These are phyloP conservation scores for Temnothorax nylanderi DNA, from an alignment of 1,140 invertebrate genomes.

Conservation along the genomic window DNA sequence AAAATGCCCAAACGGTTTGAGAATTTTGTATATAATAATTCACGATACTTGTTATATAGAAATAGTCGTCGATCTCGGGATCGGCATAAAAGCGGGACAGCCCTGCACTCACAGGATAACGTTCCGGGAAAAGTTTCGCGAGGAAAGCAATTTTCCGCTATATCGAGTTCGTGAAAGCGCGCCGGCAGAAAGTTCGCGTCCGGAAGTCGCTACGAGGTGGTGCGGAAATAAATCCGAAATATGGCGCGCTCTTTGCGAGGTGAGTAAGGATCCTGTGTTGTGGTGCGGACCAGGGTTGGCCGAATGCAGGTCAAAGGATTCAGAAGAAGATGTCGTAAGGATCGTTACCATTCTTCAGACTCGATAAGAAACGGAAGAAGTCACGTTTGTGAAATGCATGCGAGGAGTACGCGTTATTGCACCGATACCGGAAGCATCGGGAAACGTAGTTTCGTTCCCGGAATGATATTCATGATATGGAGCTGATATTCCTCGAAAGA, in stretches of 20 bases:
- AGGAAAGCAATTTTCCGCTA: conserved; percentile 67
- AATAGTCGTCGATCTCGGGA: conserved; percentile 56
- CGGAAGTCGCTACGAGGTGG: conserved; percentile 52
- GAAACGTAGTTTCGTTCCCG: conserved; percentile 49
- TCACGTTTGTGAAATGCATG: conserved; percentile 57
- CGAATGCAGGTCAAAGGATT: conserved; percentile 68
- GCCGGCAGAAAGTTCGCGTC: conserved; percentile 58
- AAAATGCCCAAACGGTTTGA: not conserved
- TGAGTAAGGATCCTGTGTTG: conserved; percentile 51
- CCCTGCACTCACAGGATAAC: conserved; percentile 5
- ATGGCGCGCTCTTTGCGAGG: conserved; percentile 56
- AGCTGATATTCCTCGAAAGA: not conserved
- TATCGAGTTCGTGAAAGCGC: conserved; percentile 64
- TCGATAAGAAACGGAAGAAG: conserved; percentile 73
- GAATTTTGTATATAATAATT: conserved; percentile 32
- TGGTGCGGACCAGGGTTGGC: conserved; percentile 20
- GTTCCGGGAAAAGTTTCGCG: conserved; percentile 50
- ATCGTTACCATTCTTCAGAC: conserved; percentile 76
- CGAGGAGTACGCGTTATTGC: conserved; percentile 54
- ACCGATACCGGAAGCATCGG: conserved; percentile 49
- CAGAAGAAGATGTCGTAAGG: conserved; percentile 66
- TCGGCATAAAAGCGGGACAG: conserved; percentile 36
- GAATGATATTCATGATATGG: conserved; percentile 49
- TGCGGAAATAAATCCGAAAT: conserved; percentile 64
- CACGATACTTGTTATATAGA: conserved; percentile 22